Base-by-base conservation (phyloP, 1,140 invertebrate genomes). In the Brachionus rubens region DNA sequence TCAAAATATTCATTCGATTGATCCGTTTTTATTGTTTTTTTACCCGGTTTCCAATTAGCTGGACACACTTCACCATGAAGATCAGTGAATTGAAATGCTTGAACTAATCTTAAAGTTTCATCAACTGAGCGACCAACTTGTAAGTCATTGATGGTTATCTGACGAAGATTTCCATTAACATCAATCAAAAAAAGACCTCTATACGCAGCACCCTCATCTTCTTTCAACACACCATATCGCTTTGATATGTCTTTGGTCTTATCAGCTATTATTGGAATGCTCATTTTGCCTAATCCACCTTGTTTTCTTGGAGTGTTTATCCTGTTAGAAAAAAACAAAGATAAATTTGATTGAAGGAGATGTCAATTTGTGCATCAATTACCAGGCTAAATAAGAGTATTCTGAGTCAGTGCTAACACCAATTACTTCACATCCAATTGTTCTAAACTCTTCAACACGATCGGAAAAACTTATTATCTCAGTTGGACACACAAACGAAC, bases 141-240 rank as follows among this genome's bases (percentile, higher is more conserved):
- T 79, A 99, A 86, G 86, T 99, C 97, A 84, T 99, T 99, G 80
- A 99, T 89, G 48, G 96, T 99, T 77, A 98, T 91, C 86, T 99
- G 97, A 16, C 97, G 88, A 16, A 99, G 86, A 80, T 90, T 92
- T 81, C 93, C 92, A 80, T 94, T 91, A 40, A 87, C 89, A 83
- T 99, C 96, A 82, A 99, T 98, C 83, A 99, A 95, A 84, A 97
- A 99, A 1, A 99, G 88, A 1, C 95, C 96, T 80, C 96, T 87
- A 89, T 93, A 98, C 26, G 95, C 90, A 78, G 97, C 88, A 62
- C 96, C 96, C 56, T 90, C 90, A 79, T 94, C 92, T 83, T 96
- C 94, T 78, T 67, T 52, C n/a, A 77, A 75, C 7, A 98, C 92
- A 50, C 94, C 95, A 83, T 98, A 99, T 78, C 90, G 89, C 56